phyloP scores from a whole-genome alignment of 1,140 invertebrate genomes.

The Phenacoccus solenopsis region DNA sequence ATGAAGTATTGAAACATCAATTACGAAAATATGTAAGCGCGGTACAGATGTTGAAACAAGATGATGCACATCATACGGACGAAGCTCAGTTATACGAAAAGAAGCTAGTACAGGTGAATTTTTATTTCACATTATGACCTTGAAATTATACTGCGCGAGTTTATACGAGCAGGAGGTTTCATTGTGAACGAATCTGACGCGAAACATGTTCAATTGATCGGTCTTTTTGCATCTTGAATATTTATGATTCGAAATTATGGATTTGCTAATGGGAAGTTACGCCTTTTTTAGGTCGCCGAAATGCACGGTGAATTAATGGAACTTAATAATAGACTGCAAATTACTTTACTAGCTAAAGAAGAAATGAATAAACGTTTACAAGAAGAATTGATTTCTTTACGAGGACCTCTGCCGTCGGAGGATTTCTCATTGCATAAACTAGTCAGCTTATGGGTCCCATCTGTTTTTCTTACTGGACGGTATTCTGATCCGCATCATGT shows the following conservation, averaged over 20 bases:
- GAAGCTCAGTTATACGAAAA: constrained; percentile 75
- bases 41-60: constrained; percentile 60
- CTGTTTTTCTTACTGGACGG: constrained; percentile 71
- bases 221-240: too few relatives aligned
- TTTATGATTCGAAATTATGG: too few relatives aligned
- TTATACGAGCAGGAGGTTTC: too few relatives aligned
- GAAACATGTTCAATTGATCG: too few relatives aligned
- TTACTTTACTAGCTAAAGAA: constrained; percentile 34
- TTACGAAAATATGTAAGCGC: constrained; percentile 79
- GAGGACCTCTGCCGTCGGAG: constrained; percentile 43
- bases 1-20: constrained; percentile 75
- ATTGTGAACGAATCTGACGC: too few relatives aligned
- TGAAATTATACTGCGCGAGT: neutral
- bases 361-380: constrained; percentile 46
- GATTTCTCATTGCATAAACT: constrained; percentile 37
- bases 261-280: neutral
- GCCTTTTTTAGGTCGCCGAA: constrained; percentile 55
- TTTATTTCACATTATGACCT: neutral
- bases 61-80: constrained; percentile 38
- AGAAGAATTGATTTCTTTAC: constrained; percentile 52
- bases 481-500: constrained; percentile 66
- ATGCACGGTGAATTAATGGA: constrained; percentile 95
- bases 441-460: constrained; percentile 84
- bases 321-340: constrained; percentile 62
- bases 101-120: constrained; percentile 61